These are phyloP conservation scores for Hirudo medicinalis DNA, from an alignment of 1,140 invertebrate genomes.

Conservation along the genomic window DNA sequence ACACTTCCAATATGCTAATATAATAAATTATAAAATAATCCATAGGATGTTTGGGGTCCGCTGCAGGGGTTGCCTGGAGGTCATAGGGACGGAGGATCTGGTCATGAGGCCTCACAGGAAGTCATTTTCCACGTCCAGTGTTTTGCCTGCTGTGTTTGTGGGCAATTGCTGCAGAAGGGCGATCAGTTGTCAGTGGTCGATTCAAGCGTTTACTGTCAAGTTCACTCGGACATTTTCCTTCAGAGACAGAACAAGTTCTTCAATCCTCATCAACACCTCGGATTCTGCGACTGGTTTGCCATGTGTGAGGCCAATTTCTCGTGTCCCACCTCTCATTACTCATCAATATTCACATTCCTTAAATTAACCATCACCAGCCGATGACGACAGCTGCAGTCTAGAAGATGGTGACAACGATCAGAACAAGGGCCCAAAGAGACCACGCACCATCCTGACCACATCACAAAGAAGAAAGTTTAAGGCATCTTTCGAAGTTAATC, in stretches of 20 bases:
- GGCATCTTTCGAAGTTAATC: conserved; percentile 91
- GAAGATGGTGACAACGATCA: conserved; percentile 34
- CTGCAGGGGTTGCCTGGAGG: conserved; percentile 76
- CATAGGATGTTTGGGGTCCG: conserved; percentile 80
- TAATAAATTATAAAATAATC: not conserved
- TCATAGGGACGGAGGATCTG: conserved; percentile 75
- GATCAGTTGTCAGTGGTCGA: conserved; percentile 84
- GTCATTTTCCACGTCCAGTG: conserved; percentile 73
- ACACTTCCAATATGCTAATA: no score
- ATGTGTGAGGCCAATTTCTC: conserved; percentile 2
- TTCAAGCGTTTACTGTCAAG: conserved; percentile 79
- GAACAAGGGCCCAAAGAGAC: conserved; percentile 72
- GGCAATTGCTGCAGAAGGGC: conserved; percentile 78
- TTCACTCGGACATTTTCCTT: conserved; percentile 56
- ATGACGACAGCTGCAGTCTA: conserved; percentile 35
- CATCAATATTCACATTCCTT: not conserved
- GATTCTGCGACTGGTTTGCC: conserved; percentile 10
- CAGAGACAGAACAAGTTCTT: not conserved
- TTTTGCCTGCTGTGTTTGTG: conserved; percentile 79
- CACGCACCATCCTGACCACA: conserved; percentile 88
- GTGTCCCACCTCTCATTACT: not conserved
- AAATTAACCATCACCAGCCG: conserved; percentile 28
- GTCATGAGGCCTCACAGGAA: conserved; percentile 73
- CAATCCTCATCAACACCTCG: conserved; percentile 5
- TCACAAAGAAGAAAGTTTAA: conserved; percentile 93